These are phyloP conservation scores for Stylophora pistillata DNA, from an alignment of 64 coral and sea anemone species.

Conservation along the genomic window DNA sequence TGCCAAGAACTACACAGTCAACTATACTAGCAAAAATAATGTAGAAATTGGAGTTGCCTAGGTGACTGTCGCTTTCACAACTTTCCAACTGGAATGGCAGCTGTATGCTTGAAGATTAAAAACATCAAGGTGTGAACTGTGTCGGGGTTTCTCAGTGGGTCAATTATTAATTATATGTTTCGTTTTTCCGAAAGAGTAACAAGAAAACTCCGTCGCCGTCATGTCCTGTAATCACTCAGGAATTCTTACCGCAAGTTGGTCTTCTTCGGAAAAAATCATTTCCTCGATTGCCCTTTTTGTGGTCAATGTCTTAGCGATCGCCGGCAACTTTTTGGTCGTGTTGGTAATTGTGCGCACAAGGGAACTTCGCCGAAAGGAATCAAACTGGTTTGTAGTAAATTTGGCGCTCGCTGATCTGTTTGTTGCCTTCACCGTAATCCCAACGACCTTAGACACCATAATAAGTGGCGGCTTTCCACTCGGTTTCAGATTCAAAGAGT, in stretches of 20 bases:
- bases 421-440: conserved; percentile 41
- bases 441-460: conserved; percentile 36
- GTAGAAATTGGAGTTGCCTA: neutral
- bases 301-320: conserved; percentile 14
- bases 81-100: neutral
- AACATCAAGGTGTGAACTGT: neutral
- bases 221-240: neutral
- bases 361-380: conserved; percentile 52
- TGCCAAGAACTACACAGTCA: too few species aligned
- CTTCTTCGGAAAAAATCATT: neutral
- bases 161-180: neutral
- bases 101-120: neutral
- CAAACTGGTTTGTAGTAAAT: conserved; percentile 61
- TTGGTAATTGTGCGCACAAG: conserved; percentile 35
- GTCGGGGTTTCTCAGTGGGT: neutral
- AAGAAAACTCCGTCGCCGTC: neutral
- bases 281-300: conserved; percentile 12
- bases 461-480: neutral
- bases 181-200: neutral
- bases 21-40: neutral
- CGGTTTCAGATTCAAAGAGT: conserved; percentile 24
- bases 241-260: conserved; percentile 29
- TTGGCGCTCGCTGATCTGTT: conserved; percentile 54
- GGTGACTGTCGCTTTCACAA: neutral
- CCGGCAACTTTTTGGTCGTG: conserved; percentile 57